These are phyloP conservation scores for Oreortyx pictus DNA, from an alignment of 2,797 vertebrate species.

Conservation along the genomic window DNA sequence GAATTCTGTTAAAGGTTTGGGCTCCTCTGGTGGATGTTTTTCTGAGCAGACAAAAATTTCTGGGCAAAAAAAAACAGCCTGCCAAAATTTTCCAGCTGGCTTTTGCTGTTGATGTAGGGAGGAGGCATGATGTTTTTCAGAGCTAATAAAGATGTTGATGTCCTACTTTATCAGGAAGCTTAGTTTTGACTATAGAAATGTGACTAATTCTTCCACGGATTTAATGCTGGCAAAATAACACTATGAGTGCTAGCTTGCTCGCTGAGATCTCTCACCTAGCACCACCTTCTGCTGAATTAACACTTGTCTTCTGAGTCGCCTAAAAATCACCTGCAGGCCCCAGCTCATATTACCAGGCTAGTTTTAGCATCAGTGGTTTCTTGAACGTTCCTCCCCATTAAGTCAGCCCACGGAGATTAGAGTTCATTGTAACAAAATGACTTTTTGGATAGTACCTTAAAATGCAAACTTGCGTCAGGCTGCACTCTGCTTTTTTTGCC, in stretches of 20 bases:
- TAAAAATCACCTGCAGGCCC: neutral
- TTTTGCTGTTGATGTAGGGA: neutral
- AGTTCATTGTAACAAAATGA: neutral
- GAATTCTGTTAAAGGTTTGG: neutral
- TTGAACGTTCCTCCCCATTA: neutral
- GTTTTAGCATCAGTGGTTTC: neutral
- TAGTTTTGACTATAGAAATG: constrained; percentile 19
- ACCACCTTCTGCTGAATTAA: constrained; percentile 9
- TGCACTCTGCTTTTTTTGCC: neutral
- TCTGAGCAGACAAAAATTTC: neutral
- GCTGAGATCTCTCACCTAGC: neutral
- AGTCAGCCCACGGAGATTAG: neutral
- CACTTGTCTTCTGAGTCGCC: neutral
- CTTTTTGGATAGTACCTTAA: neutral
- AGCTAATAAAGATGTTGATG: constrained; percentile 37
- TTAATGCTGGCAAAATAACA: neutral
- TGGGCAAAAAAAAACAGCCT: neutral
- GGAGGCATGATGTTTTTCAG: neutral
- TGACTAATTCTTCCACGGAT: neutral
- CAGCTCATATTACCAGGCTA: neutral
- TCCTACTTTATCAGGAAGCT: constrained; percentile 2
- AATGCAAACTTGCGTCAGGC: neutral
- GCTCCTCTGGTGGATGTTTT: neutral
- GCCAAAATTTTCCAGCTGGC: constrained; percentile 25
- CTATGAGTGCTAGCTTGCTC: neutral